A percentile compares a stretch with the other conserved stretches of the same genome.
phyloP scores from a whole-genome alignment of 2,888 invertebrate species.

The Eudemis profundana region DNA sequence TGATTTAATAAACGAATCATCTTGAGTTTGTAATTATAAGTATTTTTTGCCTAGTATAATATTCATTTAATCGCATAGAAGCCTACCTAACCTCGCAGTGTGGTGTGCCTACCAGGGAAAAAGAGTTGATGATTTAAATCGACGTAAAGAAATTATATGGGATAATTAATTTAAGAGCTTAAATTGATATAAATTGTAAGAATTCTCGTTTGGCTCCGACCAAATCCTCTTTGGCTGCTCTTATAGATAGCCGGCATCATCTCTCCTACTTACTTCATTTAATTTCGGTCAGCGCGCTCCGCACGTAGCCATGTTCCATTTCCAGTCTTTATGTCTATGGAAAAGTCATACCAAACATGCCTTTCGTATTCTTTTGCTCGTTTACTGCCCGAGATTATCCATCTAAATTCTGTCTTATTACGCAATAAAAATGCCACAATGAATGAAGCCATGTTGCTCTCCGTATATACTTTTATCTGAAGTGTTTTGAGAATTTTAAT shows the following conservation, averaged over 20 bases:
- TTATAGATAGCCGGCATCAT: slow-evolving; percentile 34
- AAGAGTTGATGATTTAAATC: not conserved
- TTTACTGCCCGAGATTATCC: slow-evolving; percentile 72
- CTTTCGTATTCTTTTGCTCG: slow-evolving; percentile 62
- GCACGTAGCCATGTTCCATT: slow-evolving; percentile 48
- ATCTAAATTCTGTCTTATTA: slow-evolving; percentile 71
- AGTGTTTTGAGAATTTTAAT: slow-evolving; percentile 69
- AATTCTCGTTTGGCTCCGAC: slow-evolving; percentile 14
- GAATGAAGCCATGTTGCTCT: slow-evolving; percentile 62
- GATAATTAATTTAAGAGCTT: slow-evolving; percentile 29
- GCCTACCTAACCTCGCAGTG: too few species aligned
- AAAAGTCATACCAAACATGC: slow-evolving; percentile 67
- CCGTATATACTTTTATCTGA: slow-evolving; percentile 55
- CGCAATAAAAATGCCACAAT: slow-evolving; percentile 72
- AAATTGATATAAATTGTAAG: slow-evolving; percentile 37
- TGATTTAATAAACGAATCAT: not conserved
- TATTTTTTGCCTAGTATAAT: too few species aligned
- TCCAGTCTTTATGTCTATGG: slow-evolving; percentile 60
- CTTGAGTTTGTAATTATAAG: too few species aligned
- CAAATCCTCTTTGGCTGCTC: slow-evolving; percentile 22
- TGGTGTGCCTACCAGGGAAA: too few species aligned
- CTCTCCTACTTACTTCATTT: slow-evolving; percentile 44
- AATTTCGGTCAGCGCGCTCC: slow-evolving; percentile 50
- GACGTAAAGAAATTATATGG: not conserved
- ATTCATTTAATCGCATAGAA: too few species aligned